Conservation (phyloP, 2,888 invertebrate species). For the Xanthorhoe spadicearia region DNA sequence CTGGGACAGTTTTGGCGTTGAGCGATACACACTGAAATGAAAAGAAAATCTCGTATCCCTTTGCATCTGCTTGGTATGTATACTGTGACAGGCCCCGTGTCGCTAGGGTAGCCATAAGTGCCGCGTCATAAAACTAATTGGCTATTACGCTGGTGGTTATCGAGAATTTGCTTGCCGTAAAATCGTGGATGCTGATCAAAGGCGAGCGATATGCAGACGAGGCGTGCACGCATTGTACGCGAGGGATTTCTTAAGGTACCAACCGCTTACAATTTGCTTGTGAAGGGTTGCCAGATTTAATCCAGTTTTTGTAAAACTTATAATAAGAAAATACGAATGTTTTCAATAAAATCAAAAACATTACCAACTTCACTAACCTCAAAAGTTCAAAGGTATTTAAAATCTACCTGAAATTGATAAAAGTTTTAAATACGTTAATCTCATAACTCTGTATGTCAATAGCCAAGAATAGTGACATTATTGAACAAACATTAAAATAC, state of each 20-base stretch:
- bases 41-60: background rate
- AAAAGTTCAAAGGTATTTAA: background rate
- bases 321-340: too few species aligned
- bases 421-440: background rate
- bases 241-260: constrained; percentile 16
- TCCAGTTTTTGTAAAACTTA: too few species aligned
- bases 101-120: constrained; percentile 50
- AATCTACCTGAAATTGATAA: background rate
- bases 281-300: constrained; percentile 7
- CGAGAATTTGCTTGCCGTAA: constrained; percentile 54
- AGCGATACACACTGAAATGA: background rate
- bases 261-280: constrained; percentile 2
- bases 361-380: too few species aligned
- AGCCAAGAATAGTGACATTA: background rate
- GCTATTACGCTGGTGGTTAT: constrained; percentile 54
- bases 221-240: constrained; percentile 31
- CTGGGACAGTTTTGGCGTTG: too few species aligned
- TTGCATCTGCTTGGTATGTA: constrained; percentile 11
- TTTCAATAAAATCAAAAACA: too few species aligned
- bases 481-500: background rate
- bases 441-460: background rate
- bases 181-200: constrained; percentile 53
- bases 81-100: constrained; percentile 27
- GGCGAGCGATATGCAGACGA: constrained; percentile 50
- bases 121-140: constrained; percentile 61